Evolutionary conservation across 2,888 invertebrate species (phyloP).

Genomic region (Clanis bilineata): DNA sequence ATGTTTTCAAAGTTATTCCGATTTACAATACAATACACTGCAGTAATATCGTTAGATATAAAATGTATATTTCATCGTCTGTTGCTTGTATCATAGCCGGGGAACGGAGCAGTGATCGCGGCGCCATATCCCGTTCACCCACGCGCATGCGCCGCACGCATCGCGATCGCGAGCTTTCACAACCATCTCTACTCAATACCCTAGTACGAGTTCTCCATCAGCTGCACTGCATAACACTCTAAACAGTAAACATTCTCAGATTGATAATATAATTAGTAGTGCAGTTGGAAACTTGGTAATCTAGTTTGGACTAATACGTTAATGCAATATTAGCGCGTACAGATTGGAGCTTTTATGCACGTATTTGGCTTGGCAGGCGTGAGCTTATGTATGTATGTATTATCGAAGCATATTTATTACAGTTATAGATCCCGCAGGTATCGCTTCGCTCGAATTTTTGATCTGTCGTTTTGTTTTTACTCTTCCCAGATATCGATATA

Average conservation of each 20-base stretch:
- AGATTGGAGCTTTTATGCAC: neutral
- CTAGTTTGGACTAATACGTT: neutral
- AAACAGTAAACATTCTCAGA: no score
- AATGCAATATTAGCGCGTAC: neutral
- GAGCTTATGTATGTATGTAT: no score
- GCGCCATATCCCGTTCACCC: slow-evolving; percentile 72
- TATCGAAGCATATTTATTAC: neutral
- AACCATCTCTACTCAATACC: no score
- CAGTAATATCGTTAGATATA: slow-evolving; percentile 1
- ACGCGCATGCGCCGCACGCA: slow-evolving; percentile 72
- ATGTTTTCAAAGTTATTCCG: neutral
- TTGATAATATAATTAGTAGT: no score
- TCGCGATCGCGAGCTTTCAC: slow-evolving; percentile 74
- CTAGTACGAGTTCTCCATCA: slow-evolving; percentile 9
- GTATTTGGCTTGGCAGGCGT: no score
- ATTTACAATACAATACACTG: neutral
- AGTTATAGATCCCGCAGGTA: no score
- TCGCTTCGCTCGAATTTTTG: neutral
- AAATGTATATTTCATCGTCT: slow-evolving; percentile 16
- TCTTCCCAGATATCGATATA: no score
- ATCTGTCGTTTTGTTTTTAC: neutral
- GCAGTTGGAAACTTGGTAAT: neutral
- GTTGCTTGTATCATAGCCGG: slow-evolving; percentile 32
- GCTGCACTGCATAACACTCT: slow-evolving; percentile 1
- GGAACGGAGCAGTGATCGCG: slow-evolving; percentile 39